Percentiles rank a stretch among this genome's conserved stretches.
These are phyloP conservation scores for Galaxea fascicularis DNA, from an alignment of 92 coral and sea anemone genomes.

Conservation along the genomic window DNA sequence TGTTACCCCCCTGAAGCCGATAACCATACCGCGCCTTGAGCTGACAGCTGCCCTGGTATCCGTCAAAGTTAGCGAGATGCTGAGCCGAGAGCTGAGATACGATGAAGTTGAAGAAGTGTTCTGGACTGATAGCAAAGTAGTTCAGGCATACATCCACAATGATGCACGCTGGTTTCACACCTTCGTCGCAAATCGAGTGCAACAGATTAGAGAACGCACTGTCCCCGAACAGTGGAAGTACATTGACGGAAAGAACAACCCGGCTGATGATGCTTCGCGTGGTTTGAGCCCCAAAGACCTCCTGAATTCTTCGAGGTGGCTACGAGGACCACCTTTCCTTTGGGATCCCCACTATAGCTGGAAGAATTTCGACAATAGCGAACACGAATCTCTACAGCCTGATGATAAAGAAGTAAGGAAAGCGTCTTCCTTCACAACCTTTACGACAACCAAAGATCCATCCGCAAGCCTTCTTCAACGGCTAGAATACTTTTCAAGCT, in stretches of 20 bases:
- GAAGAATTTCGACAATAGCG: constrained; percentile 47
- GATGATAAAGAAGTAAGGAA: constrained; percentile 53
- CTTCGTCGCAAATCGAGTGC: not conserved
- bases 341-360: constrained; percentile 51
- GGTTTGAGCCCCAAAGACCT: not conserved
- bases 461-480: constrained; percentile 7
- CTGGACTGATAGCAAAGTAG: not conserved
- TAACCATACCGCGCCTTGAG: no score
- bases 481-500: not conserved
- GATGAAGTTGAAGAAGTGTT: not conserved
- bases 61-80: not conserved
- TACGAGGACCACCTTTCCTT: constrained; percentile 53
- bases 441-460: no score
- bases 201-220: no score
- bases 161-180: not conserved
- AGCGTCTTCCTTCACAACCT: no score
- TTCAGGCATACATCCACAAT: not conserved
- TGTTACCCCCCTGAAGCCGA: no score
- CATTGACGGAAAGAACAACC: no score
- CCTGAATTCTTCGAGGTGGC: not conserved
- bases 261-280: not conserved
- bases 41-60: not conserved
- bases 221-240: no score
- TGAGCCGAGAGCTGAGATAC: not conserved
- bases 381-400: constrained; percentile 13